Conservation (phyloP, 2,797 vertebrate species). For the Acipenser ruthenus region DNA sequence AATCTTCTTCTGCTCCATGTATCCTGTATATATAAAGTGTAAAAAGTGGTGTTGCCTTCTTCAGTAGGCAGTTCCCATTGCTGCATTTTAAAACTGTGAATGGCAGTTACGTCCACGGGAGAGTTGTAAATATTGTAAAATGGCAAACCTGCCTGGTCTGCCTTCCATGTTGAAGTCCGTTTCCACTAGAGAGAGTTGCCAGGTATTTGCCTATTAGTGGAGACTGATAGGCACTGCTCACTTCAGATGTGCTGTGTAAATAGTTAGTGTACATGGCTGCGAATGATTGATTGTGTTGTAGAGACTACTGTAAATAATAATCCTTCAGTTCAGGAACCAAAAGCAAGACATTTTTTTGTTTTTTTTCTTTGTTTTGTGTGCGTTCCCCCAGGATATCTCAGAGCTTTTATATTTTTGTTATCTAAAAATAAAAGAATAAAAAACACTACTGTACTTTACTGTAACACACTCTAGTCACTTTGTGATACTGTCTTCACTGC, state of each 20-base stretch:
- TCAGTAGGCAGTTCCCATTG: no score
- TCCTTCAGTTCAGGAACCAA: conserved; percentile 41
- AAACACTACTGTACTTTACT: conserved; percentile 55
- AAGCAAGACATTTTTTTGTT: conserved; percentile 39
- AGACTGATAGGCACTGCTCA: conserved; percentile 42
- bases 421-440: conserved; percentile 52
- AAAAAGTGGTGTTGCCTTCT: no score
- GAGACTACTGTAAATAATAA: conserved; percentile 37
- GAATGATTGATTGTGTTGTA: conserved; percentile 38
- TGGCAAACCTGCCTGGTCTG: no score
- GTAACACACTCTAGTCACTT: conserved; percentile 63
- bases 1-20: no score
- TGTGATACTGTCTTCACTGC: conserved; percentile 47
- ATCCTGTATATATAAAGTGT: no score
- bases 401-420: conserved; percentile 74
- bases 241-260: conserved; percentile 49
- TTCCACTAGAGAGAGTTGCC: no score
- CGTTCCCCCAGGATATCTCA: conserved; percentile 53
- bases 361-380: conserved; percentile 2
- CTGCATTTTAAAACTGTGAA: no score
- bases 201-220: conserved; percentile 27
- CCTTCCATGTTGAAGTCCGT: no score
- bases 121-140: no score
- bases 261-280: conserved; percentile 49
- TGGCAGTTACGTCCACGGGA: no score